Conservation (phyloP, 2,797 vertebrate species). For the Periophthalmus magnuspinnatus region DNA sequence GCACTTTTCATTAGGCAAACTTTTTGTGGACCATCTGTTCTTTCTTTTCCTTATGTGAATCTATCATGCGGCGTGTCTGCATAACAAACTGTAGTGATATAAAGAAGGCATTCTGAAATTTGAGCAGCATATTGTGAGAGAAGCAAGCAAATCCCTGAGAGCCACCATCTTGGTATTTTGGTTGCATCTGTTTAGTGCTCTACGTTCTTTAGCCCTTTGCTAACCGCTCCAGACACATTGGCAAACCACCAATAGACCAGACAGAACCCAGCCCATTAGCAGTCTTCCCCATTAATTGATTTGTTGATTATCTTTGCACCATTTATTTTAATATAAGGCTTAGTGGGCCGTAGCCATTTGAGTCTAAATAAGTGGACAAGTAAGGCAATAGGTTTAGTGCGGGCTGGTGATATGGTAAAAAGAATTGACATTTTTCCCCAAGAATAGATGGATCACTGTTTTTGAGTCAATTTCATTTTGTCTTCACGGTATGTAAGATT, state of each 20-base stretch:
- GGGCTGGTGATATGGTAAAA: too few relatives aligned
- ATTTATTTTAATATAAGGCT: neutral
- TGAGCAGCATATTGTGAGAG: conserved; percentile 18
- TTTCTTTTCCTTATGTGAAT: conserved; percentile 8
- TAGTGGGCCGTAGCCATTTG: neutral
- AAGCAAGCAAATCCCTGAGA: neutral
- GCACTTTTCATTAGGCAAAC: conserved; percentile 34
- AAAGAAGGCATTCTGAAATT: neutral
- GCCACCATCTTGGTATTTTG: neutral
- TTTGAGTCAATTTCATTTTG: too few relatives aligned
- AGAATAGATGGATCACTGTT: too few relatives aligned
- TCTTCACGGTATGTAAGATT: too few relatives aligned
- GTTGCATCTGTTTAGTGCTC: neutral
- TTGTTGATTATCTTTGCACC: neutral
- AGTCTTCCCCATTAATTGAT: neutral
- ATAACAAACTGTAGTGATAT: conserved; percentile 5
- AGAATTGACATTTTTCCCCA: too few relatives aligned
- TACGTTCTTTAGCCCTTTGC: neutral
- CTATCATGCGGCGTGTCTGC: conserved; percentile 16
- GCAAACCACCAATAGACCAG: neutral
- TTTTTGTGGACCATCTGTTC: conserved; percentile 30
- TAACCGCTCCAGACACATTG: neutral
- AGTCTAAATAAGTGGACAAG: neutral
- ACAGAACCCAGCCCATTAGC: neutral
- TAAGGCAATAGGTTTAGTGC: neutral